Conservation (phyloP, 2,113 vertebrate genomes). For the Coracopsis vasa region DNA sequence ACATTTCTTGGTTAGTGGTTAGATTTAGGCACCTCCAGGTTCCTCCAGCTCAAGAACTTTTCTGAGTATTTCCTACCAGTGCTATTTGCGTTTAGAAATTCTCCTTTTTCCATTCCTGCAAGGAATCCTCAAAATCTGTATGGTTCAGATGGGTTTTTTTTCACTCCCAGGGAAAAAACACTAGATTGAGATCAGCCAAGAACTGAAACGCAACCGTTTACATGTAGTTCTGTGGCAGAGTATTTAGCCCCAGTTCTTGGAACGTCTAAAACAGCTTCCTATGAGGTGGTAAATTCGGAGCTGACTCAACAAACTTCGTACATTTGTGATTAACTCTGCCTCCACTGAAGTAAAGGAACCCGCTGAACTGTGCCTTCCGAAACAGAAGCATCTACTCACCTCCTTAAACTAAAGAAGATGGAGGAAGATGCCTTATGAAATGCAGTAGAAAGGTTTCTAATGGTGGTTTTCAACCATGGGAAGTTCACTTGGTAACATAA, state of each 20-base stretch:
- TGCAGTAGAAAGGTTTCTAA: not conserved
- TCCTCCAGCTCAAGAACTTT: not conserved
- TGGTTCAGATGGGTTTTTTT: not conserved
- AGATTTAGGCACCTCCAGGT: not conserved
- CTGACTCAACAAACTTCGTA: constrained; percentile 15
- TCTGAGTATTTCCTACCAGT: not conserved
- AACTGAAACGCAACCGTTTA: not conserved
- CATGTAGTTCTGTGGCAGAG: not conserved
- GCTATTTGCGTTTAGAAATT: not conserved
- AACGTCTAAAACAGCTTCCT: constrained; percentile 17
- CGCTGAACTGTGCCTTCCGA: not conserved
- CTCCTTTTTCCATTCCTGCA: not conserved
- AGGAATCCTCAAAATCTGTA: not conserved
- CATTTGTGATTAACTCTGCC: not conserved
- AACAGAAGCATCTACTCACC: not conserved
- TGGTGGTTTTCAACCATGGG: not conserved
- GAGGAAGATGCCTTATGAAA: not conserved
- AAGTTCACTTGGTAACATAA: not conserved
- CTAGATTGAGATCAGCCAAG: not conserved
- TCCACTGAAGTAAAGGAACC: not conserved
- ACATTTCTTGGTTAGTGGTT: constrained; percentile 1
- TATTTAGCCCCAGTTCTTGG: constrained; percentile 17
- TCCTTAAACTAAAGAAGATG: not conserved
- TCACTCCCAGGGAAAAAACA: not conserved
- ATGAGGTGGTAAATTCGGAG: not conserved